phyloP scores from a whole-genome alignment of 2,888 invertebrate species.

The Callyntrura guangdongensis region DNA sequence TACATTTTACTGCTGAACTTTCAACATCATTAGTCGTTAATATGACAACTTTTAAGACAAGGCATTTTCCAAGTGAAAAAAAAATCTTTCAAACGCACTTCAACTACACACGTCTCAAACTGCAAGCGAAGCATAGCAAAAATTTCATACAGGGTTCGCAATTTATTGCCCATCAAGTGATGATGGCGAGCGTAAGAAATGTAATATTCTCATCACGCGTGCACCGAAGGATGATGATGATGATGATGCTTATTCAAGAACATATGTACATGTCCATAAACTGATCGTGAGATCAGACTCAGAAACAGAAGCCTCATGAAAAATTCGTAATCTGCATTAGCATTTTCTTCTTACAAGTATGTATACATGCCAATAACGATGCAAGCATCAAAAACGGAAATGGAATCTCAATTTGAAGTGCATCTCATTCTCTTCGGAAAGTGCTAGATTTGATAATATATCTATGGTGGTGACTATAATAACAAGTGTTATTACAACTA shows the following conservation, averaged over 20 bases:
- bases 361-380: not conserved
- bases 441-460: not conserved
- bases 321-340: not conserved
- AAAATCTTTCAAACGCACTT: too few species aligned
- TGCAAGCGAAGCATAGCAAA: too few species aligned
- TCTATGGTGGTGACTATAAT: not conserved
- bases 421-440: not conserved
- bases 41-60: not conserved
- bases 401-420: not conserved
- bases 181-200: not conserved
- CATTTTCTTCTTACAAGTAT: not conserved
- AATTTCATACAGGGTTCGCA: too few species aligned
- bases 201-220: constrained; percentile 19
- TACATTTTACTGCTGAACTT: not conserved
- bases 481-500: not conserved
- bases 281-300: not conserved
- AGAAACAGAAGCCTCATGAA: not conserved
- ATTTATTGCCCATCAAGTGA: too few species aligned
- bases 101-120: too few species aligned
- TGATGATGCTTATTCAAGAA: not conserved
- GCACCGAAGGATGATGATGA: not conserved
- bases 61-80: too few species aligned
- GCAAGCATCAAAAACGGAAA: constrained; percentile 4
- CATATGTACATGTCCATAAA: not conserved
- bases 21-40: constrained; percentile 1